Evolutionary conservation across 2,888 invertebrate genomes (phyloP).

Genomic region (Sarcophaga rosellei): DNA sequence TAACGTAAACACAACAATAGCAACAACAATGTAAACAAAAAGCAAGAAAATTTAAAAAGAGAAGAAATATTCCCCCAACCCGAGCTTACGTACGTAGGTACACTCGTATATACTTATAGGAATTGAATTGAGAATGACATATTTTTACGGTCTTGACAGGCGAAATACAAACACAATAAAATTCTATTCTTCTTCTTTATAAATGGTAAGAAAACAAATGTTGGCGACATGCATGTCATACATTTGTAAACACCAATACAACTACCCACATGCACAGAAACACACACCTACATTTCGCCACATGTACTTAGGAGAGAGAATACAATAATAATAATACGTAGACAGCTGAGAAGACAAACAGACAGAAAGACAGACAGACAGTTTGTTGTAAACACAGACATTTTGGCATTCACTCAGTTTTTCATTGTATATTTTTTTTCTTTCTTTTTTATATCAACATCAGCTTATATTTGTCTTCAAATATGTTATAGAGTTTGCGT

Average conservation of each 20-base stretch:
- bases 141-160: slow-evolving; percentile 28
- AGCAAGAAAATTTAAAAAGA: not conserved
- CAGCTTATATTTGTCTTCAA: not conserved
- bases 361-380: not conserved
- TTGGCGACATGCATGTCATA: slow-evolving; percentile 53
- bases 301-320: not conserved
- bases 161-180: slow-evolving; percentile 42
- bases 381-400: slow-evolving; percentile 35
- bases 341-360: not conserved
- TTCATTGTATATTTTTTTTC: not conserved
- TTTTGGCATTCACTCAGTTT: slow-evolving; percentile 43
- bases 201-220: slow-evolving; percentile 36
- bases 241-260: slow-evolving; percentile 12
- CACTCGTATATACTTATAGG: not conserved
- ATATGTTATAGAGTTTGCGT: not conserved
- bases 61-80: not conserved
- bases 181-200: not conserved
- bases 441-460: not conserved
- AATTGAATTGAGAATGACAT: not conserved
- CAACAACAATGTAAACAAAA: not conserved
- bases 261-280: not conserved
- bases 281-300: not conserved
- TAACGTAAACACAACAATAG: slow-evolving; percentile 29
- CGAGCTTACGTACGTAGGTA: slow-evolving; percentile 1
- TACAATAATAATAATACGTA: not conserved